These are phyloP conservation scores for Poeciliopsis presidionis DNA, from an alignment of 2,797 vertebrate species.

Conservation along the genomic window DNA sequence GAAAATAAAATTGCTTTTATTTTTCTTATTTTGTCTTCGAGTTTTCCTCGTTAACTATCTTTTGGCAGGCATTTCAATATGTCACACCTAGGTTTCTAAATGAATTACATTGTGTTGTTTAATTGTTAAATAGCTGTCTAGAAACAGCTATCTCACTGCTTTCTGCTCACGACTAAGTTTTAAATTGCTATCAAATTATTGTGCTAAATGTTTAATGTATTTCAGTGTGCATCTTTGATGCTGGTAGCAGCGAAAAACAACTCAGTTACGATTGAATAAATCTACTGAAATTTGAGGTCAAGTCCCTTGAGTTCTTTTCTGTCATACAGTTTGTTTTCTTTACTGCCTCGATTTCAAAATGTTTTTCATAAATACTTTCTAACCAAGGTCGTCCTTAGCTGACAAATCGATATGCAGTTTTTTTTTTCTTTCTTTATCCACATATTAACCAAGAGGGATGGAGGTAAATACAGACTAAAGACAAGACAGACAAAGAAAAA, in stretches of 20 bases:
- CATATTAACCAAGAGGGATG: not conserved
- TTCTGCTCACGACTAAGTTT: not conserved
- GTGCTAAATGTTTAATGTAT: not conserved
- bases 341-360: constrained; percentile 19
- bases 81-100: not conserved
- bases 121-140: not conserved
- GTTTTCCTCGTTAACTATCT: not conserved
- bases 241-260: constrained; percentile 15
- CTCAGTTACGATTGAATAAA: constrained; percentile 2
- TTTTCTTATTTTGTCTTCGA: not conserved
- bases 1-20: not conserved
- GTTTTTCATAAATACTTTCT: not conserved
- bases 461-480: constrained; percentile 23
- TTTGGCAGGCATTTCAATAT: not conserved
- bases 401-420: constrained; percentile 43
- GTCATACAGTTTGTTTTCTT: not conserved
- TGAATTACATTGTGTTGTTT: not conserved
- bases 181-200: not conserved
- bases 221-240: not conserved
- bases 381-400: constrained; percentile 23
- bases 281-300: constrained; percentile 23
- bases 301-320: constrained; percentile 27
- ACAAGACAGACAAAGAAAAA: constrained; percentile 42
- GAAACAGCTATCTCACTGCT: not conserved
- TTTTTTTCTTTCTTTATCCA: not conserved